Evolutionary conservation across 2,113 vertebrate genomes (phyloP).

Genomic region (Solea senegalensis): DNA sequence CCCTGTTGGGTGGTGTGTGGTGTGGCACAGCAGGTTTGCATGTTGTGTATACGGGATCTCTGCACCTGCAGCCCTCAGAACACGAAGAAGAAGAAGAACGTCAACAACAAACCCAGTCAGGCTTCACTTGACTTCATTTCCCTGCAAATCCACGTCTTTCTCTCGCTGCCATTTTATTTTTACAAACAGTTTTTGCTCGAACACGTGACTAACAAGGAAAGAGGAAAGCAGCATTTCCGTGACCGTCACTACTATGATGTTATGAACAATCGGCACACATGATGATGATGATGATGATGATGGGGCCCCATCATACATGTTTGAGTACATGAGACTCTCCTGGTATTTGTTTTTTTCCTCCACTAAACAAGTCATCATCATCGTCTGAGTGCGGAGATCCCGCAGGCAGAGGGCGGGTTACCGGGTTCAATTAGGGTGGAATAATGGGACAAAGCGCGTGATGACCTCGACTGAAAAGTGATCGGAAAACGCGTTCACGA

Average conservation of each 20-base stretch:
- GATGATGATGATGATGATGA: too few relatives aligned
- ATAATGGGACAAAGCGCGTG: slow-evolving; percentile 69
- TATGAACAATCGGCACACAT: slow-evolving; percentile 34
- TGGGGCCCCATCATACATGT: slow-evolving; percentile 44
- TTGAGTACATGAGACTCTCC: slow-evolving; percentile 60
- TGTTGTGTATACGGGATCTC: slow-evolving; percentile 48
- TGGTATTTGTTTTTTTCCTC: slow-evolving; percentile 73
- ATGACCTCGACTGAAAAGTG: slow-evolving; percentile 70
- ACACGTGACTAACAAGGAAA: slow-evolving; percentile 46
- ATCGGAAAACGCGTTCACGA: slow-evolving; percentile 64
- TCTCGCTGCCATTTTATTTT: slow-evolving; percentile 57
- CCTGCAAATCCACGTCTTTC: slow-evolving; percentile 23
- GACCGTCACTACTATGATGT: slow-evolving; percentile 7
- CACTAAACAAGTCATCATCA: slow-evolving; percentile 72
- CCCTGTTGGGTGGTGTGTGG: slow-evolving; percentile 52
- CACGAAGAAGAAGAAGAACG: neutral
- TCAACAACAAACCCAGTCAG: slow-evolving; percentile 23
- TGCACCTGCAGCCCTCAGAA: slow-evolving; percentile 68
- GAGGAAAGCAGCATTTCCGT: slow-evolving; percentile 54
- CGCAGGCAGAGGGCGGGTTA: slow-evolving; percentile 66
- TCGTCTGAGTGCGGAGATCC: slow-evolving; percentile 48
- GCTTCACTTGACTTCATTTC: slow-evolving; percentile 35
- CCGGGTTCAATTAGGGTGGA: slow-evolving; percentile 73
- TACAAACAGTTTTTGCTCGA: slow-evolving; percentile 44
- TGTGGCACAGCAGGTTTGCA: slow-evolving; percentile 66